Conservation (phyloP, 2,113 vertebrate species). For the Danionella cerebrum region DNA sequence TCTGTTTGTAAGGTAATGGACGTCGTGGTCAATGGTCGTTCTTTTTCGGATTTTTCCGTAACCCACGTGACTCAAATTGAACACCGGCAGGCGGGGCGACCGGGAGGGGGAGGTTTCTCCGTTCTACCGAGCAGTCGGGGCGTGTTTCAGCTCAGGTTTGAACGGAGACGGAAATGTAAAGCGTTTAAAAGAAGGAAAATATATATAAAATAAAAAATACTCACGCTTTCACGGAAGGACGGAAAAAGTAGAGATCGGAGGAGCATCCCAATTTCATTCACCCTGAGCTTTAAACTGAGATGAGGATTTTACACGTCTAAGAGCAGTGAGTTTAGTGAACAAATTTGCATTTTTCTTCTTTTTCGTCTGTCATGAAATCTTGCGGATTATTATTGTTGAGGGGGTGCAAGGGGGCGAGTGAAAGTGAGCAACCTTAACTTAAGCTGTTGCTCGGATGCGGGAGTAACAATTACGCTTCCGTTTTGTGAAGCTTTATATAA, state of each 20-base stretch:
- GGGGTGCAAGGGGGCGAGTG: not conserved
- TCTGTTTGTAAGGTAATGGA: too few relatives aligned
- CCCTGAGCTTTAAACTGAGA: not conserved
- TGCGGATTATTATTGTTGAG: not conserved
- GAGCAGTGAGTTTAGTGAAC: slow-evolving; percentile 4
- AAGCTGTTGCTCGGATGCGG: not conserved
- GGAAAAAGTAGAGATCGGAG: not conserved
- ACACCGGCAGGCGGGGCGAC: slow-evolving; percentile 26
- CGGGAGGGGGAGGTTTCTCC: slow-evolving; percentile 21
- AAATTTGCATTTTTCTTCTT: not conserved
- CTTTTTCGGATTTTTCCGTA: too few relatives aligned
- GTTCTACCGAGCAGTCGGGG: not conserved
- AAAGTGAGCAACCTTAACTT: not conserved
- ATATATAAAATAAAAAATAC: not conserved
- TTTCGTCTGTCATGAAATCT: not conserved
- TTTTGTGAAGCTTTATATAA: not conserved
- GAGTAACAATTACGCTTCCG: not conserved
- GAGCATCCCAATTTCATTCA: not conserved
- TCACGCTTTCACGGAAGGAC: not conserved
- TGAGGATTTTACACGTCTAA: not conserved
- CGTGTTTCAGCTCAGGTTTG: slow-evolving; percentile 26
- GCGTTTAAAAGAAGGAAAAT: slow-evolving; percentile 9
- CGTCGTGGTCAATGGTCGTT: too few relatives aligned
- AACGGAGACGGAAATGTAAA: slow-evolving; percentile 43
- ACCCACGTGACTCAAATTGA: too few relatives aligned